Conservation (phyloP, 2,888 invertebrate species). For the Julus scandinavius region DNA sequence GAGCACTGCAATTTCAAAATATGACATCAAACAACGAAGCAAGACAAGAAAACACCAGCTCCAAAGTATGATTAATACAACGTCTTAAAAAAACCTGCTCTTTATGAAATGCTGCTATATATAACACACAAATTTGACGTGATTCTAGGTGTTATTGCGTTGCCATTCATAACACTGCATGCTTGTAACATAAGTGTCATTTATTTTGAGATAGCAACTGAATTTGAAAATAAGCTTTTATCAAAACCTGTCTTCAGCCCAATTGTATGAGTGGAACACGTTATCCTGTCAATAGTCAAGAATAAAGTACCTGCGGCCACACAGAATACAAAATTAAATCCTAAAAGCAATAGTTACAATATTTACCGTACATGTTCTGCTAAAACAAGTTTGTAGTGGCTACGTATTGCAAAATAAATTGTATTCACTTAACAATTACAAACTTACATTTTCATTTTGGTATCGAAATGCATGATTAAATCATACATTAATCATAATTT, state of each 20-base stretch:
- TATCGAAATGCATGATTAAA: too few relatives aligned
- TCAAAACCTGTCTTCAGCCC: neutral
- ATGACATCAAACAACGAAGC: conserved; percentile 40
- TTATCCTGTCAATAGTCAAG: neutral
- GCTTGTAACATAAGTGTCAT: neutral
- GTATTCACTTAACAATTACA: too few relatives aligned
- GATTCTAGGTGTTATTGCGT: neutral
- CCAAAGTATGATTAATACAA: conserved; percentile 22
- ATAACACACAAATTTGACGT: conserved; percentile 12
- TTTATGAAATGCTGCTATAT: neutral
- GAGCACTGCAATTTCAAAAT: conserved; percentile 17
- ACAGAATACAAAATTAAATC: too few relatives aligned
- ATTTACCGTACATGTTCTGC: too few relatives aligned
- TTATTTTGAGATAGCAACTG: neutral
- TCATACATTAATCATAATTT: too few relatives aligned
- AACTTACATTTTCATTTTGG: too few relatives aligned
- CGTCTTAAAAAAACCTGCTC: neutral
- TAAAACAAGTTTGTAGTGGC: too few relatives aligned
- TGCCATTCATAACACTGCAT: neutral
- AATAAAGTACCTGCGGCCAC: neutral
- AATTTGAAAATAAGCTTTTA: neutral
- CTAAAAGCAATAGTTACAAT: too few relatives aligned
- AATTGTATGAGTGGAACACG: neutral
- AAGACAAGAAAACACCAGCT: neutral
- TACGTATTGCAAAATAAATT: too few relatives aligned